A percentile compares a stretch with the other conserved stretches of the same genome.
These are phyloP conservation scores for Brachionus rotundiformis DNA, from an alignment of 1,140 invertebrate genomes.

Conservation along the genomic window DNA sequence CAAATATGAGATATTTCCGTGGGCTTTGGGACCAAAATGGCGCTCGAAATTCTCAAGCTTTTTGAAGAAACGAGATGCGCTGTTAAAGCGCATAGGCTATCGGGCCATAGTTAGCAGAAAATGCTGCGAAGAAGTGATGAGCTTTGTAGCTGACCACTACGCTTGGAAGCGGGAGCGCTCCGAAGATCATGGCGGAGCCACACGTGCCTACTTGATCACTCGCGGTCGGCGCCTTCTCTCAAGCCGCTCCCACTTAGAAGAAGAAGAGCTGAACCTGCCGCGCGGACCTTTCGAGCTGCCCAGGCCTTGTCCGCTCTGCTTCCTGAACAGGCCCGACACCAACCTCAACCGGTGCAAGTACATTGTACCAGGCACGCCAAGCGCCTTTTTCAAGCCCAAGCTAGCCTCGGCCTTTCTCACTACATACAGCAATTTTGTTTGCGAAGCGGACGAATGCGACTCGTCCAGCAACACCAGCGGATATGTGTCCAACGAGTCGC, in stretches of 20 bases:
- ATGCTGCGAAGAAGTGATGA: constrained; percentile 67
- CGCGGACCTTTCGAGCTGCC: constrained; percentile 53
- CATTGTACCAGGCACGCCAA: neutral
- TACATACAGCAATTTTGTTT: neutral
- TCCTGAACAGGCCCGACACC: neutral
- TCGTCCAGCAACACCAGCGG: constrained; percentile 1
- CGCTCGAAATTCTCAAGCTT: constrained; percentile 60
- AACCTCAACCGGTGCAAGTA: neutral
- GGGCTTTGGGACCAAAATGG: constrained; percentile 64
- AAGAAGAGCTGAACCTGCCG: constrained; percentile 57
- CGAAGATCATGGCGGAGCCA: constrained; percentile 61
- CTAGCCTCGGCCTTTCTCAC: neutral
- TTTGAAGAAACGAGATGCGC: constrained; percentile 62
- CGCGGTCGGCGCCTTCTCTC: neutral
- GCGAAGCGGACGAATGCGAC: neutral
- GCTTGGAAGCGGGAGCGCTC: constrained; percentile 60
- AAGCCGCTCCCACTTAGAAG: constrained; percentile 55
- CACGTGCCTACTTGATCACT: constrained; percentile 57
- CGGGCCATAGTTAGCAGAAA: constrained; percentile 66
- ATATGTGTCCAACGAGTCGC: neutral
- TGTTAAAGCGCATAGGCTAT: constrained; percentile 66
- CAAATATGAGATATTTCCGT: constrained; percentile 67
- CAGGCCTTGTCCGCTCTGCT: constrained; percentile 39
- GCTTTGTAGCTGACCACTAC: constrained; percentile 57
- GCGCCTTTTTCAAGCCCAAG: neutral